Evolutionary conservation across 1,140 invertebrate species (phyloP).

Genomic region (Drosophila athabasca): DNA sequence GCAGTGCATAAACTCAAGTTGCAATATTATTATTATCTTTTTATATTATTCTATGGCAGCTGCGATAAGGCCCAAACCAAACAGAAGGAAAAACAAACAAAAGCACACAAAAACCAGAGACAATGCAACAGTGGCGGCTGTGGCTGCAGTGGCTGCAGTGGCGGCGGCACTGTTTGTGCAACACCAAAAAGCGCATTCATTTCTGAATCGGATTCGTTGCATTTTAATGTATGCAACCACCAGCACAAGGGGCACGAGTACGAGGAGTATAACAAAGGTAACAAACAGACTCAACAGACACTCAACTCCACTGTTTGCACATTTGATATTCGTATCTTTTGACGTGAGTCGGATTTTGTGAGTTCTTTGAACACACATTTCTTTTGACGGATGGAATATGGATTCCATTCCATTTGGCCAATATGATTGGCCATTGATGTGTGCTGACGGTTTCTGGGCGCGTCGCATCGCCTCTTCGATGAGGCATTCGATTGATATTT

Average conservation of each 20-base stretch:
- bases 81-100: conserved; percentile 20
- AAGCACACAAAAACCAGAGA: conserved; percentile 37
- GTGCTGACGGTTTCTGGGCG: conserved; percentile 69
- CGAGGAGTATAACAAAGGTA: no score
- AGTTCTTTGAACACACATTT: conserved; percentile 44
- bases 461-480: conserved; percentile 59
- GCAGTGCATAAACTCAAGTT: conserved; percentile 52
- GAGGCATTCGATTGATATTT: conserved; percentile 45
- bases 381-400: conserved; percentile 21
- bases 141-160: conserved; percentile 20
- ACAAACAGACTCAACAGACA: conserved; percentile 31
- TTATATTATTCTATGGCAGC: conserved; percentile 56
- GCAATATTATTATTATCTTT: conserved; percentile 36
- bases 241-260: not conserved
- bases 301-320: conserved; percentile 25
- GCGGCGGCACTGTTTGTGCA: conserved; percentile 57
- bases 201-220: conserved; percentile 53
- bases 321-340: conserved; percentile 33
- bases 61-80: conserved; percentile 49
- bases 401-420: no score
- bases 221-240: conserved; percentile 45
- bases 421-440: conserved; percentile 46
- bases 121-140: conserved; percentile 41
- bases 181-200: conserved; percentile 56
- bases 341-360: conserved; percentile 36